Evolutionary conservation across 2,888 invertebrate species (phyloP).

Genomic region (Hyppa rectilinea): DNA sequence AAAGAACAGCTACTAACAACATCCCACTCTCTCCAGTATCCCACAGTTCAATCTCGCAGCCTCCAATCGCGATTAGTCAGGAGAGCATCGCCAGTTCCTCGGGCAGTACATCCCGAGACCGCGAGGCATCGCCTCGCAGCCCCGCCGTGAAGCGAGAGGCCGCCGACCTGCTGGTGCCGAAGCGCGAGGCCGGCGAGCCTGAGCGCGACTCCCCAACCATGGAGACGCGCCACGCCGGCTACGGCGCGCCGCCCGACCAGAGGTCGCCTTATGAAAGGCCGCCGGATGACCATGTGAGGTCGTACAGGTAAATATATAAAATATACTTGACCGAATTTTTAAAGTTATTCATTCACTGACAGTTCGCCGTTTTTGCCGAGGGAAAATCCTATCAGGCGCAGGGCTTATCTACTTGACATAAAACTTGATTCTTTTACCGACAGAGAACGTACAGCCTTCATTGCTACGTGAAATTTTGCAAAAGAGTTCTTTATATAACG

Average conservation of each 20-base stretch:
- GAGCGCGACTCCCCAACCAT: conserved; percentile 94
- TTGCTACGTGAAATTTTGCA: no score
- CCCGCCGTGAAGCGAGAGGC: conserved; percentile 87
- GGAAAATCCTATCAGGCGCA: no score
- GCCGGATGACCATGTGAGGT: conserved; percentile 91
- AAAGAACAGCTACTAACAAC: not conserved
- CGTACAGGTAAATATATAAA: conserved; percentile 85
- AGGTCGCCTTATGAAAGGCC: conserved; percentile 93
- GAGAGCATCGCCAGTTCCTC: conserved; percentile 65
- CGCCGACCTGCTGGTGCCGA: conserved; percentile 92
- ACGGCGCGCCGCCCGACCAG: conserved; percentile 92
- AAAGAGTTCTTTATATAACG: no score
- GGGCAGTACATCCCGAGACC: conserved; percentile 71
- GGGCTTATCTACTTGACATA: no score
- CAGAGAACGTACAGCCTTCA: no score
- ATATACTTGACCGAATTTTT: no score
- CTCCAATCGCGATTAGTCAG: conserved; percentile 54
- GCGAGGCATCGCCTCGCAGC: conserved; percentile 82
- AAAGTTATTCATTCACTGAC: no score
- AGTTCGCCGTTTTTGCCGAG: no score
- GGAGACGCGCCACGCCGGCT: conserved; percentile 92
- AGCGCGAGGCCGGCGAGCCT: conserved; percentile 92
- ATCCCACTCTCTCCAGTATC: conserved; percentile 38
- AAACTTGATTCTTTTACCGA: no score
- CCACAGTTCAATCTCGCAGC: conserved; percentile 66